Percentiles rank a stretch among this genome's conserved stretches.
Conservation (phyloP, 2,888 invertebrate species). For the Cephus spinipes region DNA sequence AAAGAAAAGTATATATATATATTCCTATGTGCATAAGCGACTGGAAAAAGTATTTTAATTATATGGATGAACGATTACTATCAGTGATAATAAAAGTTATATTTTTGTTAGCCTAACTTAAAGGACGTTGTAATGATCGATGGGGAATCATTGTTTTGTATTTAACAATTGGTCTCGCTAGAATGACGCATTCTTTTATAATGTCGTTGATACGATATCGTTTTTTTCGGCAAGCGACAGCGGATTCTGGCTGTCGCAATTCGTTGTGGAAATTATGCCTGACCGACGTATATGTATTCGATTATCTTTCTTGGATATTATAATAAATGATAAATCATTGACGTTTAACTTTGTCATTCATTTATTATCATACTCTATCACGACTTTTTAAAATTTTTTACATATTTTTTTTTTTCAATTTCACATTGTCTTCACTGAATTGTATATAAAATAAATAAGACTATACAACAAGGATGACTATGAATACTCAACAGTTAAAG, state of each 20-base stretch:
- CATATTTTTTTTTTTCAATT: too few species aligned
- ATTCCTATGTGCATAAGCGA: conserved; percentile 31
- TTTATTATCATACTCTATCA: neutral
- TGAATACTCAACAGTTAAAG: too few species aligned
- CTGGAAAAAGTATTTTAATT: conserved; percentile 51
- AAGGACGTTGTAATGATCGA: conserved; percentile 37
- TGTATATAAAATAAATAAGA: too few species aligned
- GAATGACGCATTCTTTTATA: conserved; percentile 41
- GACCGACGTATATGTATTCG: conserved; percentile 32
- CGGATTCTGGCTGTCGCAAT: neutral
- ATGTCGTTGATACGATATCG: conserved; percentile 24
- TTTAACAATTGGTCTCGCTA: conserved; percentile 28
- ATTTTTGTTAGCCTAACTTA: conserved; percentile 56
- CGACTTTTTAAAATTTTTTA: too few species aligned
- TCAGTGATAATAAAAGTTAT: conserved; percentile 50
- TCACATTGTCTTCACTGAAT: too few species aligned
- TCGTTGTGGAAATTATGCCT: conserved; percentile 23
- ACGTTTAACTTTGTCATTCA: neutral
- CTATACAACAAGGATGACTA: too few species aligned
- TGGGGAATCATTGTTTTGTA: conserved; percentile 41
- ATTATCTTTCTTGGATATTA: conserved; percentile 40
- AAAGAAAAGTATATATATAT: conserved; percentile 19
- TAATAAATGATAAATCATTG: conserved; percentile 42
- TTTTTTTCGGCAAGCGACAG: conserved; percentile 8
- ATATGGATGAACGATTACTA: conserved; percentile 35